phyloP scores from a whole-genome alignment of 2,797 vertebrate genomes.

The Brachymystax lenok region DNA sequence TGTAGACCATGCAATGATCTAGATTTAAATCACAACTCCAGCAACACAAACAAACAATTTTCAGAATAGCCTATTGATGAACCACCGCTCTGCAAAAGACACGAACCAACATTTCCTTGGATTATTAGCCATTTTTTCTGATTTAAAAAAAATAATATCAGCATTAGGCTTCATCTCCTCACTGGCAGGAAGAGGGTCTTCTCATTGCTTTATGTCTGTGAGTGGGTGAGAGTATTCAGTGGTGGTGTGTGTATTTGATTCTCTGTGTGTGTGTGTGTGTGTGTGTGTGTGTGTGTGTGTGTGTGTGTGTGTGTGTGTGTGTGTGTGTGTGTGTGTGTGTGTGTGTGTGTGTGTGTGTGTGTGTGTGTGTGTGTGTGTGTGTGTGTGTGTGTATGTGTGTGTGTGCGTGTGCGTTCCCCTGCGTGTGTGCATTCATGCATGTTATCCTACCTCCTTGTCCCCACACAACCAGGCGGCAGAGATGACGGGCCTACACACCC shows the following conservation, averaged over 20 bases:
- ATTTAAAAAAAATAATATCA: neutral
- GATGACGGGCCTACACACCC: conserved; percentile 62
- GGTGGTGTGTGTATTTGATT: conserved; percentile 3
- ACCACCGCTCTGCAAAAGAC: neutral
- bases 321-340: conserved; percentile 6
- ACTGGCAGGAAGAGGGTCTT: neutral
- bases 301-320: conserved; percentile 12
- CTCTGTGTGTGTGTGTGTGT: neutral
- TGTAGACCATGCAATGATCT: neutral
- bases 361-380: conserved; percentile 20
- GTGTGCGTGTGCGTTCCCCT: conserved; percentile 12
- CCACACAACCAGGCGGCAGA: conserved; percentile 47
- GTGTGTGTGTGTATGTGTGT: conserved; percentile 12
- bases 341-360: conserved; percentile 14
- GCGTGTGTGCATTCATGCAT: conserved; percentile 4
- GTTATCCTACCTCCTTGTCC: conserved; percentile 25
- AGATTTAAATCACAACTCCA: neutral
- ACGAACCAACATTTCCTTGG: neutral
- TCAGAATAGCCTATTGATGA: neutral
- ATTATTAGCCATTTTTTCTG: neutral
- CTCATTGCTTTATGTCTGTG: neutral
- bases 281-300: conserved; percentile 21
- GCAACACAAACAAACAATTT: neutral
- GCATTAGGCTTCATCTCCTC: neutral
- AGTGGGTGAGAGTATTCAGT: neutral